Evolutionary conservation across 2,888 invertebrate species (phyloP), one percentile per base, ranked within the genome.

Genomic region (Drosophila fulvimacula): DNA sequence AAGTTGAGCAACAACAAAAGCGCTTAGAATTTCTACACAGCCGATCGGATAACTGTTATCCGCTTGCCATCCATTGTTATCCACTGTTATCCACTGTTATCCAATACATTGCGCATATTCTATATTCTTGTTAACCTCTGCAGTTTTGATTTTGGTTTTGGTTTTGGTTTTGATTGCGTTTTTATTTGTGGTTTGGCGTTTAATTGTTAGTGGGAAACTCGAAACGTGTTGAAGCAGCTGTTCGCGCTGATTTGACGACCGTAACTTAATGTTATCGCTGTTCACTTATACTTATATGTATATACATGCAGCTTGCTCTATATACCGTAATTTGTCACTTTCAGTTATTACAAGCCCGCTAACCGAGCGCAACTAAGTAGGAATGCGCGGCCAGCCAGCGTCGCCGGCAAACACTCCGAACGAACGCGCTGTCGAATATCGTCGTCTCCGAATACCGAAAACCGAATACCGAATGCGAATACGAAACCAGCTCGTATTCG

Each of bases 381-480:
- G 70, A 73, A 59, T 62, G 63, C 53, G 59, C 60, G 21, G 36
- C 60, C 42, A 55, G 30, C 71, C 27, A 76, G 62, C 46, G 80
- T 83, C 78, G 78, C 86, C 78, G 78, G 81, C 82, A 73, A 77
- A 77, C 69, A 85, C 78, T 85, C 78, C 78, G 83, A 78, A 61
- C 56, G 30, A 30, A 17, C 30, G 46, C n/a, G 34, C 7, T 21
- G 10, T 42, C 64, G 49, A 63, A 60, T 55, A 42, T 38, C 65
- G 51, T 36, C 65, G 46, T 34, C 19, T 38, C 41, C 56, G 65
- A 53, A 60, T 49, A 27, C 34, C 38, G 34, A 41, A 24, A 9
- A 9, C 13, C n/a, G n/a, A n/a, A n/a, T 11, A 11, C 13, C 38
- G 51, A 51, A 51, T 51, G 13, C 49, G 38, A 39, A 27, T 11